Conservation (phyloP, 1,140 invertebrate species). For the Argopecten irradians region DNA sequence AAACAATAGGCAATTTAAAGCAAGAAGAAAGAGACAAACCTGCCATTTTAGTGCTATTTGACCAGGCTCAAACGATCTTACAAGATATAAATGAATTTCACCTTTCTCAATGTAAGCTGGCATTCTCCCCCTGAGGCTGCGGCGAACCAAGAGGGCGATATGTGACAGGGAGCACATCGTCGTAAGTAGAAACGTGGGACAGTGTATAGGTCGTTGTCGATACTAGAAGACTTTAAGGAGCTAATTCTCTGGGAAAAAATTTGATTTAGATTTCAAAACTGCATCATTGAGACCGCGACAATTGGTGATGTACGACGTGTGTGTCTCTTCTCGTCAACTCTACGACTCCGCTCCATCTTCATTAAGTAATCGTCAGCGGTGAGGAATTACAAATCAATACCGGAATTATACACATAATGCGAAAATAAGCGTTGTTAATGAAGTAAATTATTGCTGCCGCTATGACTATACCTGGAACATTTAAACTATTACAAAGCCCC, state of each 20-base stretch:
- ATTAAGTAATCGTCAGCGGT: conserved; percentile 16
- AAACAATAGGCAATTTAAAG: background rate
- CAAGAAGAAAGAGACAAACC: background rate
- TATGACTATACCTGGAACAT: background rate
- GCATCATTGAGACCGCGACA: background rate
- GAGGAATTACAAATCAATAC: conserved; percentile 5
- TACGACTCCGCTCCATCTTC: conserved; percentile 20
- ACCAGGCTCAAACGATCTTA: background rate
- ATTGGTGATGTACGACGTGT: background rate
- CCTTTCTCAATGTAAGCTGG: background rate
- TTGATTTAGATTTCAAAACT: conserved; percentile 18
- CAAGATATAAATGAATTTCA: conserved; percentile 2
- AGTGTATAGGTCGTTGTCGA: background rate
- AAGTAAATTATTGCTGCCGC: background rate
- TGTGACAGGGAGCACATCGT: background rate
- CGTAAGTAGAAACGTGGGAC: background rate
- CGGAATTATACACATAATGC: background rate
- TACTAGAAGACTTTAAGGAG: background rate
- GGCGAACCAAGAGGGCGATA: background rate
- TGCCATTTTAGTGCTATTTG: background rate
- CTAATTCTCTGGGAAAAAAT: background rate
- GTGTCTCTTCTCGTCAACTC: background rate
- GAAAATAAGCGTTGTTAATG: conserved; percentile 5
- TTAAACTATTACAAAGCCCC: conserved; percentile 22
- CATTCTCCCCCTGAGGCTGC: background rate